Evolutionary conservation across 2,888 invertebrate genomes (phyloP).

Genomic region (Thymelicus acteon): DNA sequence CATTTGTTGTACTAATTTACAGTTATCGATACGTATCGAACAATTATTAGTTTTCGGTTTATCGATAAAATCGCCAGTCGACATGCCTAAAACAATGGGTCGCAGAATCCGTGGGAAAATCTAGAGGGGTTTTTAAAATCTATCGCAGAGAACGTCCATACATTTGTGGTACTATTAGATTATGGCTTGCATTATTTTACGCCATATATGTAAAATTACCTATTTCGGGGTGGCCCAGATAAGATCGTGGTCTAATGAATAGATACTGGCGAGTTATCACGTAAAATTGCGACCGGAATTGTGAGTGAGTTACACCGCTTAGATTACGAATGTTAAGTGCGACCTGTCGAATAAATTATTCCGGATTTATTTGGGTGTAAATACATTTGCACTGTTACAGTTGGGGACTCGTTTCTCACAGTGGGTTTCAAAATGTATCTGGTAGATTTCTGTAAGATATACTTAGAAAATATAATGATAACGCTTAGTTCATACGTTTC

Average conservation of each 20-base stretch:
- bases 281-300: constrained; percentile 31
- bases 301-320: constrained; percentile 33
- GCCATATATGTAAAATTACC: constrained; percentile 47
- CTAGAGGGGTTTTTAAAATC: constrained; percentile 70
- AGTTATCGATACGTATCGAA: constrained; percentile 31
- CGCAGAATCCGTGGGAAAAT: constrained; percentile 75
- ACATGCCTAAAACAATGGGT: constrained; percentile 64
- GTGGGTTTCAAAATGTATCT: constrained; percentile 5
- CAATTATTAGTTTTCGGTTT: constrained; percentile 38
- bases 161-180: constrained; percentile 64
- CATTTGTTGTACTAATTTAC: constrained; percentile 24
- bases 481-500: neutral
- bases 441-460: neutral
- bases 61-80: constrained; percentile 58
- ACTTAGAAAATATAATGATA: neutral
- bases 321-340: constrained; percentile 34
- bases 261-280: constrained; percentile 36
- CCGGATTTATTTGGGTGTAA: constrained; percentile 32
- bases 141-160: constrained; percentile 57
- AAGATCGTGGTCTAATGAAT: constrained; percentile 36
- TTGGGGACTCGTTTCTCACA: constrained; percentile 11
- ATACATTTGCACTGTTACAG: constrained; percentile 12
- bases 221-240: constrained; percentile 42
- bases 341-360: constrained; percentile 35
- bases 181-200: constrained; percentile 56